These are phyloP conservation scores for Gorsachius goisagi DNA, from an alignment of 2,113 vertebrate species.

Conservation along the genomic window DNA sequence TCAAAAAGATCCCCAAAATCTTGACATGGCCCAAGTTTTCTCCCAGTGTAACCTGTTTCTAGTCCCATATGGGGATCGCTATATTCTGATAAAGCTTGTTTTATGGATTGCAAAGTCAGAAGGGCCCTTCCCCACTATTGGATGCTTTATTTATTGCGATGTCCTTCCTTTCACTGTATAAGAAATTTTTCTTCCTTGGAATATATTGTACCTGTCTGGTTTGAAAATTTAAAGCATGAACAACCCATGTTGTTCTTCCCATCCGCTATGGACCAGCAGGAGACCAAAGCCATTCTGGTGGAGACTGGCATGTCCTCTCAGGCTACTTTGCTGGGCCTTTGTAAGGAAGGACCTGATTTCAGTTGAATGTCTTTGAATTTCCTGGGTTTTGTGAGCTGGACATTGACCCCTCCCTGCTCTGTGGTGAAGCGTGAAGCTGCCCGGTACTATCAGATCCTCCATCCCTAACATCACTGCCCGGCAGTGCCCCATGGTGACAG, in stretches of 20 bases:
- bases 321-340: background rate
- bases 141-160: background rate
- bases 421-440: background rate
- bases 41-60: background rate
- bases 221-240: background rate
- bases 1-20: background rate
- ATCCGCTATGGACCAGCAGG: background rate
- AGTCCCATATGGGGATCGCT: background rate
- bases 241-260: background rate
- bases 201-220: background rate
- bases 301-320: background rate
- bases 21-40: background rate
- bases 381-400: background rate
- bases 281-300: background rate
- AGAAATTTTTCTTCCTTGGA: background rate
- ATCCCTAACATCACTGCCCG: background rate
- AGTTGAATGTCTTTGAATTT: rapidly evolving
- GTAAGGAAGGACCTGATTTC: background rate
- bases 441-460: background rate
- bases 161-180: background rate
- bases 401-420: background rate
- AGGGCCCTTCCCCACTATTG: background rate
- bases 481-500: background rate
- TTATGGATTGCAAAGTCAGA: background rate
- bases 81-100: background rate